Percentiles rank a stretch among this genome's conserved stretches.
Conservation (phyloP, 2,113 vertebrate species). For the Oryzias curvinotus region DNA sequence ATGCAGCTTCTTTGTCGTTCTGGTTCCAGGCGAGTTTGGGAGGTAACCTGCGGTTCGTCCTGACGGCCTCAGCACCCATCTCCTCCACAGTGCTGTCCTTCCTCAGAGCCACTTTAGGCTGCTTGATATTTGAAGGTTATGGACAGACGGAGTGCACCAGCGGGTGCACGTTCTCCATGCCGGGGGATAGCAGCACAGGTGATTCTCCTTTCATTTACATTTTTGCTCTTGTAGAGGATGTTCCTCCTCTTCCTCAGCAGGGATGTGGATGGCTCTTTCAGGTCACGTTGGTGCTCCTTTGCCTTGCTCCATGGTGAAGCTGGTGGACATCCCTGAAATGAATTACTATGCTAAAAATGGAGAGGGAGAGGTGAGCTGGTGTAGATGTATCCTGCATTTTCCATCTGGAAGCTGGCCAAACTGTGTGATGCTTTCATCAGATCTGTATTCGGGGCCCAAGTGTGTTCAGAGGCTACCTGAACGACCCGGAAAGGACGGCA, state of each 20-base stretch:
- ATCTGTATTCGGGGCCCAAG: slow-evolving; percentile 78
- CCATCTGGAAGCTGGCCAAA: background rate
- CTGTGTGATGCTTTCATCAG: slow-evolving; percentile 36
- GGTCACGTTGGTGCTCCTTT: slow-evolving; percentile 80
- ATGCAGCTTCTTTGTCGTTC: background rate
- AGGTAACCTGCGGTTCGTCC: slow-evolving; percentile 77
- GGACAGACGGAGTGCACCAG: slow-evolving; percentile 83
- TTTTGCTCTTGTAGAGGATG: background rate
- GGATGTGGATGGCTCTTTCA: slow-evolving; percentile 34
- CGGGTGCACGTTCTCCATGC: slow-evolving; percentile 82
- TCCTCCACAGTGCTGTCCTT: slow-evolving; percentile 79
- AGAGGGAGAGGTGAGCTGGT: slow-evolving; percentile 75
- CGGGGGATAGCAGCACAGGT: slow-evolving; percentile 80
- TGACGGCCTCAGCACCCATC: slow-evolving; percentile 81
- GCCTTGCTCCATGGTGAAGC: slow-evolving; percentile 77
- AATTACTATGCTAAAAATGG: slow-evolving; percentile 75
- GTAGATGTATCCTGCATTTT: background rate
- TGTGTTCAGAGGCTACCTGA: slow-evolving; percentile 79
- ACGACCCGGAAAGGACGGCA: slow-evolving; percentile 68
- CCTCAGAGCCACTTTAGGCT: slow-evolving; percentile 79
- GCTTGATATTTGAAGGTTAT: slow-evolving; percentile 81
- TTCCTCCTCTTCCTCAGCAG: slow-evolving; percentile 13
- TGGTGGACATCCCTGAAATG: slow-evolving; percentile 80
- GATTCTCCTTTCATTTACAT: background rate
- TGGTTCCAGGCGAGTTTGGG: slow-evolving; percentile 72